Conservation (phyloP, 64 coral and sea anemone genomes). For the Acropora tenuis region DNA sequence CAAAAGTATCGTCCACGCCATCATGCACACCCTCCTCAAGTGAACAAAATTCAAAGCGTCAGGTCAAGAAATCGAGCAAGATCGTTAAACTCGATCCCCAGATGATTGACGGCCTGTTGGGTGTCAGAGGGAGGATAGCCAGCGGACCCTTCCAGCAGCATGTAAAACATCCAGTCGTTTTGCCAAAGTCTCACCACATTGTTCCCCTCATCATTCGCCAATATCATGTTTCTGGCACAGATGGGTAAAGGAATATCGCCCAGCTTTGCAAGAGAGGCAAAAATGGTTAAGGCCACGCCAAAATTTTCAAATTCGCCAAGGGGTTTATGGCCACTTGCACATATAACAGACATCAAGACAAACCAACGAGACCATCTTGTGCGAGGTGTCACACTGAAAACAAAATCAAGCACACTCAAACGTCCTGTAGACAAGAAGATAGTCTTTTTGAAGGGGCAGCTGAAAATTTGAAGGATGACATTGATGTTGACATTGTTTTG, state of each 20-base stretch:
- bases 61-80: background rate
- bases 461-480: background rate
- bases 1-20: background rate
- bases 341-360: background rate
- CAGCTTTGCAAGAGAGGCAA: background rate
- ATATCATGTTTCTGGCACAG: background rate
- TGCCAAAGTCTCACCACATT: background rate
- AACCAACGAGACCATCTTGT: slow-evolving; percentile 5
- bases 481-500: slow-evolving; percentile 11
- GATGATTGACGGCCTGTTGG: background rate
- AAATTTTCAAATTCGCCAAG: slow-evolving; percentile 11
- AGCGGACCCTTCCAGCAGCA: slow-evolving; percentile 16
- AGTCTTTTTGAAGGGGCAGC: background rate
- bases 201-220: background rate
- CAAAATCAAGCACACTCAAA: background rate
- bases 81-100: background rate
- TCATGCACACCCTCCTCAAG: background rate
- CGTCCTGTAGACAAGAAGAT: slow-evolving; percentile 9
- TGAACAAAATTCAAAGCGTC: slow-evolving; percentile 18
- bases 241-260: background rate
- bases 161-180: background rate
- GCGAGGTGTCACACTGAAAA: background rate
- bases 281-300: background rate
- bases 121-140: background rate
- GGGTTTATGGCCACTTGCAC: background rate